phyloP scores from a whole-genome alignment of 2,888 invertebrate genomes.

The Adineta ricciae region DNA sequence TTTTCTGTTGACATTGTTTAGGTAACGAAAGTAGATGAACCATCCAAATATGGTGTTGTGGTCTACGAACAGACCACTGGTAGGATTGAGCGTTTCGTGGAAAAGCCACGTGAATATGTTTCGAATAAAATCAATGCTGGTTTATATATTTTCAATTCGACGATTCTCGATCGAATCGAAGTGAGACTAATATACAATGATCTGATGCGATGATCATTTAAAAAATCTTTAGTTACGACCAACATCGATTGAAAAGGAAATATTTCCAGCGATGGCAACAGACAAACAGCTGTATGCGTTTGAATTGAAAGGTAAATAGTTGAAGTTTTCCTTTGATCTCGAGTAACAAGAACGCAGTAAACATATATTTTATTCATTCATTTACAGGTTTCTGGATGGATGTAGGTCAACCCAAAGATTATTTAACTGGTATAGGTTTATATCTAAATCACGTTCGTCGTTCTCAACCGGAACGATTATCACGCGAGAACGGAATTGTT shows the following conservation, averaged over 20 bases:
- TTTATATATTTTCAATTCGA: constrained; percentile 87
- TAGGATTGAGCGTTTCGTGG: constrained; percentile 81
- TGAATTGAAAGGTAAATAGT: constrained; percentile 56
- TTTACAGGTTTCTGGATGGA: constrained; percentile 93
- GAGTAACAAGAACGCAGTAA: no score
- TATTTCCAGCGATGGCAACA: constrained; percentile 84
- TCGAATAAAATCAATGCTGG: constrained; percentile 99
- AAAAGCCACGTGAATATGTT: constrained; percentile 96
- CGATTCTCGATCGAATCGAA: constrained; percentile 76
- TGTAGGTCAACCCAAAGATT: constrained; percentile 97
- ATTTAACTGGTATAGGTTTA: constrained; percentile 64
- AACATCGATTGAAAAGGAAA: constrained; percentile 95
- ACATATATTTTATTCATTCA: no score
- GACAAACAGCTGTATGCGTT: constrained; percentile 80
- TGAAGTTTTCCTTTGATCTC: no score
- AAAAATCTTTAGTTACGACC: constrained; percentile 60
- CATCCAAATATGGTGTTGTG: constrained; percentile 97
- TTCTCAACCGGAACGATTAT: constrained; percentile 54
- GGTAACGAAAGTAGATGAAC: constrained; percentile 88
- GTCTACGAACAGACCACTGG: constrained; percentile 72
- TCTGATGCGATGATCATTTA: neutral
- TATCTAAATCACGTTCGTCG: no score
- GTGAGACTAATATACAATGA: constrained; percentile 37
- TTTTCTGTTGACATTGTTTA: neutral
- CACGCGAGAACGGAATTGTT: constrained; percentile 67